Evolutionary conservation across 2,797 vertebrate genomes (phyloP).

Genomic region (Nannoperca obscura): DNA sequence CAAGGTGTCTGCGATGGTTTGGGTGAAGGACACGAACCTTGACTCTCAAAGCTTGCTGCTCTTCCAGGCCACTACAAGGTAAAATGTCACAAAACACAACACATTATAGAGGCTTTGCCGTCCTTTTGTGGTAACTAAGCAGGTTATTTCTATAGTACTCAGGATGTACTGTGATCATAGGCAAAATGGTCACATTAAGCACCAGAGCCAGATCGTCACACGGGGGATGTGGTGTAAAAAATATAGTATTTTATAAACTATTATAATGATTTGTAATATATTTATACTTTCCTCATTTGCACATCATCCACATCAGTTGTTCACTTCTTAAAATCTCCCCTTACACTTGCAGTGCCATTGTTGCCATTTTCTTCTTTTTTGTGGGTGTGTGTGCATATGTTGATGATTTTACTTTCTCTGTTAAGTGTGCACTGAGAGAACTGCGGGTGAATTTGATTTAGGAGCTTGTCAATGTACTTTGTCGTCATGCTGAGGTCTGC

Average conservation of each 20-base stretch:
- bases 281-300: background rate
- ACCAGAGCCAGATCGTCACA: conserved; percentile 2
- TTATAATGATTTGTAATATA: background rate
- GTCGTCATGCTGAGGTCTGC: background rate
- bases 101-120: background rate
- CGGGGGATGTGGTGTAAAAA: background rate
- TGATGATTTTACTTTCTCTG: background rate
- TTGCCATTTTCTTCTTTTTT: background rate
- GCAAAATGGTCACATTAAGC: conserved; percentile 27
- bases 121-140: background rate
- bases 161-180: conserved; percentile 68
- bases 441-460: background rate
- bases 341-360: no score
- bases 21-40: conserved; percentile 95
- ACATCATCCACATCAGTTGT: background rate
- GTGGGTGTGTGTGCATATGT: background rate
- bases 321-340: background rate
- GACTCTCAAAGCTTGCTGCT: conserved; percentile 98
- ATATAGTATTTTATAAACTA: background rate
- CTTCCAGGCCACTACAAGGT: conserved; percentile 92
- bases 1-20: conserved; percentile 88
- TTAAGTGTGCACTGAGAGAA: background rate
- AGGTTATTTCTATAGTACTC: conserved; percentile 42
- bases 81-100: conserved; percentile 43
- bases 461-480: background rate